Evolutionary conservation across 2,113 vertebrate species (phyloP).

Genomic region (Corvus hawaiiensis): DNA sequence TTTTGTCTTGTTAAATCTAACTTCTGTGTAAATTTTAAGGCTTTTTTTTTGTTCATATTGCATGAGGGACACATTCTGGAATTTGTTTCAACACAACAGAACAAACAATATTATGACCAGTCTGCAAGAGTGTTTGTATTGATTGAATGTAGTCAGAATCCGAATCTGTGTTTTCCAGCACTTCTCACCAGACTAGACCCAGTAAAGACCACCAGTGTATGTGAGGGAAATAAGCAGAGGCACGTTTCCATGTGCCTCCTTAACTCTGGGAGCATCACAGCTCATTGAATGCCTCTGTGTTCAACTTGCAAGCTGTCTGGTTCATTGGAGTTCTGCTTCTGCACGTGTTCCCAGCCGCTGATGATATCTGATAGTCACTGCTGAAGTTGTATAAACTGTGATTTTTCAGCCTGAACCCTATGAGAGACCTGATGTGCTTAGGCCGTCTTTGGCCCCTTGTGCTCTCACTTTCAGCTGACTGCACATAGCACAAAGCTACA

Average conservation of each 20-base stretch:
- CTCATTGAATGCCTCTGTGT: accelerated
- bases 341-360: neutral
- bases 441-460: neutral
- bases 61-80: neutral
- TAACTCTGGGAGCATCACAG: neutral
- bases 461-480: neutral
- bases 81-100: neutral
- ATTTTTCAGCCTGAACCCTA: neutral
- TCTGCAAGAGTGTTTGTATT: neutral
- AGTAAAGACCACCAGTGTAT: neutral
- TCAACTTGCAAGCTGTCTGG: neutral
- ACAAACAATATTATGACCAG: neutral
- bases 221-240: neutral
- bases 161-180: neutral
- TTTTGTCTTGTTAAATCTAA: neutral
- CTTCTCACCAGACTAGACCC: neutral
- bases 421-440: neutral
- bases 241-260: neutral
- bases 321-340: neutral
- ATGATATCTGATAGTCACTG: neutral
- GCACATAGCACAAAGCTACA: neutral
- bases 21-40: neutral
- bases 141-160: neutral
- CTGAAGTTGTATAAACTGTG: neutral
- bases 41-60: neutral